Percentiles rank a stretch among this genome's conserved stretches.
Conservation (phyloP, 2,888 invertebrate species). For the Epirrhoe alternata region DNA sequence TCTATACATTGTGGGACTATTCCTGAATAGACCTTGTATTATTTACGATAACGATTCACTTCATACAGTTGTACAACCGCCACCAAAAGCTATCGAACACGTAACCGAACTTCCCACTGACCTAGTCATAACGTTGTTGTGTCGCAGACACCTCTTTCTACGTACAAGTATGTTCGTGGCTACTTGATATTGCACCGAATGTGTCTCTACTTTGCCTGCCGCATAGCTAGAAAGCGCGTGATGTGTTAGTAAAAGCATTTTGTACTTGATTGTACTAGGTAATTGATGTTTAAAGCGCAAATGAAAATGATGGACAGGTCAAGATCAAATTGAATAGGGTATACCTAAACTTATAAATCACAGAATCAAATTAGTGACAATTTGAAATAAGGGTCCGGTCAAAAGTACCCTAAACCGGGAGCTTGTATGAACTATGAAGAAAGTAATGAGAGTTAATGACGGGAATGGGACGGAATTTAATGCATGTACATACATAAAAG, state of each 20-base stretch:
- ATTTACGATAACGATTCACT: not conserved
- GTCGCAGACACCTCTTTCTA: slow-evolving; percentile 76
- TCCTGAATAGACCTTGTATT: too few species aligned
- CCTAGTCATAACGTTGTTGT: slow-evolving; percentile 82
- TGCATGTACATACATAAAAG: too few species aligned
- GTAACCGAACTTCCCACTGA: slow-evolving; percentile 55
- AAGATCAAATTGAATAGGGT: too few species aligned
- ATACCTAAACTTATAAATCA: too few species aligned
- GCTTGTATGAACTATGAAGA: too few species aligned
- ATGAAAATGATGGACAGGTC: not conserved
- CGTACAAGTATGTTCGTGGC: slow-evolving; percentile 71
- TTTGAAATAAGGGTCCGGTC: too few species aligned
- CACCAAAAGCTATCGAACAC: slow-evolving; percentile 34
- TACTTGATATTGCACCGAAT: slow-evolving; percentile 78
- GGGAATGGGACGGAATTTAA: too few species aligned
- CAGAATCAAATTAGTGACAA: too few species aligned
- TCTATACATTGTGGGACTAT: too few species aligned
- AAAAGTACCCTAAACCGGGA: too few species aligned
- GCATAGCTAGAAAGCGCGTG: slow-evolving; percentile 74
- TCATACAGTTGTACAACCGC: slow-evolving; percentile 22
- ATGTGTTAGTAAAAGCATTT: slow-evolving; percentile 36
- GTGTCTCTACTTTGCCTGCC: slow-evolving; percentile 78
- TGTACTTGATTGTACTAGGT: slow-evolving; percentile 17
- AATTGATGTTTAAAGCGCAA: not conserved
- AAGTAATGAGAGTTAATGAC: too few species aligned